These are phyloP conservation scores for Falcunculus frontatus DNA, from an alignment of 2,113 vertebrate species.

Conservation along the genomic window DNA sequence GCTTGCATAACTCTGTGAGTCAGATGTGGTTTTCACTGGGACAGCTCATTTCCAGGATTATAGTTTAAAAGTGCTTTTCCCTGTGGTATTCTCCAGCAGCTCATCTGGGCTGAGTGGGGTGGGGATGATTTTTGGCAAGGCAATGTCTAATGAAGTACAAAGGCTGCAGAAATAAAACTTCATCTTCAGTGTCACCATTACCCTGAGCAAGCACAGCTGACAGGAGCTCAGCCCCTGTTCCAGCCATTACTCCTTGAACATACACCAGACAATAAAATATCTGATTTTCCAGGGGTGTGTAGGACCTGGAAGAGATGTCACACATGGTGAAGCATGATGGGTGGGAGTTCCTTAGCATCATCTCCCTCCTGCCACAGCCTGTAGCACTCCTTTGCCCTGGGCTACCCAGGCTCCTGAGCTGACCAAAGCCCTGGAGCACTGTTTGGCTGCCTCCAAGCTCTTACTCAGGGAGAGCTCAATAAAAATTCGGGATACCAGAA, in stretches of 20 bases:
- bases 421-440: background rate
- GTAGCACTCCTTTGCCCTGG: background rate
- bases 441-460: background rate
- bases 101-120: background rate
- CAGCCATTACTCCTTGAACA: background rate
- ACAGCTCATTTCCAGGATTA: no score
- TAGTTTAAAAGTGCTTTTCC: no score
- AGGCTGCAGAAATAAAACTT: background rate
- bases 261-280: background rate
- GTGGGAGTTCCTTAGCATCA: background rate
- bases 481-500: background rate
- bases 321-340: background rate
- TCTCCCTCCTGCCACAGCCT: background rate
- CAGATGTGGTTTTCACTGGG: no score
- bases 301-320: background rate
- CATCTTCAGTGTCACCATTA: background rate
- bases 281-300: background rate
- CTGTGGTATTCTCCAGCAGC: no score
- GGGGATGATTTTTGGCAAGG: background rate
- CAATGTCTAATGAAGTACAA: background rate
- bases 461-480: background rate
- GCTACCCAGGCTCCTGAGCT: background rate
- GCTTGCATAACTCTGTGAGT: no score
- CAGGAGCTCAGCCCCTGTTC: background rate
- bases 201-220: accelerated